A percentile compares a stretch with the other conserved stretches of the same genome.
These are phyloP conservation scores for Chascanopsetta lugubris DNA, from an alignment of 2,113 vertebrate genomes.

Conservation along the genomic window DNA sequence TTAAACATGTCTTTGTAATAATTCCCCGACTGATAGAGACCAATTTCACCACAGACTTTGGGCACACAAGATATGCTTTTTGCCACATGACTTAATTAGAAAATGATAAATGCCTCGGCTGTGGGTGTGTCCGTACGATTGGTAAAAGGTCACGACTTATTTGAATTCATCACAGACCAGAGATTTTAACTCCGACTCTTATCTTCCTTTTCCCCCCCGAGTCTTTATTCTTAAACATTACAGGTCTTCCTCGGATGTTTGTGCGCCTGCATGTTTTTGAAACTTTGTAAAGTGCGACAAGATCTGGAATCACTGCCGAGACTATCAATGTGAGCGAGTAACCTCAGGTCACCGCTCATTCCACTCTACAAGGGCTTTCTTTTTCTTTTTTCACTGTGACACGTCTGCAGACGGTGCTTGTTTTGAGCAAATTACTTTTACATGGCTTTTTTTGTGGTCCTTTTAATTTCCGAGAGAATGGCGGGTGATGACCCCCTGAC, in stretches of 20 bases:
- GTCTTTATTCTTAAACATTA: constrained; percentile 10
- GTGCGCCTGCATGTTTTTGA: neutral
- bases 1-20: constrained; percentile 73
- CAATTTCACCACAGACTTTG: constrained; percentile 56
- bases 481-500: constrained; percentile 4
- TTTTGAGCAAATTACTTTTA: constrained; percentile 57
- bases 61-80: constrained; percentile 66
- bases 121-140: constrained; percentile 49
- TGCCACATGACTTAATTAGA: constrained; percentile 75
- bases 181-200: constrained; percentile 7
- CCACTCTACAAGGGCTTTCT: constrained; percentile 34
- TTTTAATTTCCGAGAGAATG: constrained; percentile 33
- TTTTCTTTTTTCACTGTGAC: constrained; percentile 29
- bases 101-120: constrained; percentile 72
- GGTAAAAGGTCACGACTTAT: constrained; percentile 64
- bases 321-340: constrained; percentile 35
- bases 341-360: constrained; percentile 55
- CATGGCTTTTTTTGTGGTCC: constrained; percentile 23
- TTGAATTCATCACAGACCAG: constrained; percentile 46
- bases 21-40: constrained; percentile 63
- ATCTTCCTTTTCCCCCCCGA: constrained; percentile 19
- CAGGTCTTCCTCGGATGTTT: neutral
- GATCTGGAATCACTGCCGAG: constrained; percentile 16
- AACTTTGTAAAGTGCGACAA: neutral
- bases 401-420: constrained; percentile 30